Percentiles rank a stretch among this genome's conserved stretches.
phyloP scores from a whole-genome alignment of 1,140 invertebrate species.

The Camponotus vicinus region DNA sequence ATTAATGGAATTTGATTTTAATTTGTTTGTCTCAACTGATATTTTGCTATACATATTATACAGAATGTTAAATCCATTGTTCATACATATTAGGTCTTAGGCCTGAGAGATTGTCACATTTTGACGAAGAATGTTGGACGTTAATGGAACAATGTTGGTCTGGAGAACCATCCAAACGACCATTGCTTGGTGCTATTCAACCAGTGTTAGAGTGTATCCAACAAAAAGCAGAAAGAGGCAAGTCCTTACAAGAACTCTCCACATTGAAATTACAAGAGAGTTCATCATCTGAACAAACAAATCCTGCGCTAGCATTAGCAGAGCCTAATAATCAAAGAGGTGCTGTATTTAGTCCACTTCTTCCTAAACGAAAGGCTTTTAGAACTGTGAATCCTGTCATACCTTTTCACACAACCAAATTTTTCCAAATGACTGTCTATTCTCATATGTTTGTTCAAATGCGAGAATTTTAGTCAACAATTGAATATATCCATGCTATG shows the following conservation, averaged over 20 bases:
- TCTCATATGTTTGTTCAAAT: constrained; percentile 82
- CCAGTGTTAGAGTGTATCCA: constrained; percentile 88
- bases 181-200: constrained; percentile 92
- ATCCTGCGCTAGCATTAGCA: constrained; percentile 78
- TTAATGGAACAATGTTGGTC: constrained; percentile 96
- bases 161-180: constrained; percentile 91
- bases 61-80: constrained; percentile 26
- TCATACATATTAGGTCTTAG: constrained; percentile 86
- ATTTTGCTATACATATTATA: not conserved
- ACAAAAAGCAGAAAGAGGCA: constrained; percentile 79
- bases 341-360: constrained; percentile 72
- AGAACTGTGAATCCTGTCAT: constrained; percentile 72
- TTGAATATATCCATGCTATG: not conserved
- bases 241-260: constrained; percentile 72
- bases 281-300: constrained; percentile 64
- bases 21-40: not conserved
- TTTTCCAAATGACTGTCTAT: constrained; percentile 79
- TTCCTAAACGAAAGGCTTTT: constrained; percentile 71
- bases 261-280: constrained; percentile 67
- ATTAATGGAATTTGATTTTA: not conserved
- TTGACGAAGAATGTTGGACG: constrained; percentile 93
- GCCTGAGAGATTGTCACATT: constrained; percentile 91
- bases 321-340: constrained; percentile 84
- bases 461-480: constrained; percentile 76
- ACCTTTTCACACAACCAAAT: constrained; percentile 79